Percentiles rank a stretch among this genome's conserved stretches.
These are phyloP conservation scores for Trichomalopsis sarcophagae DNA, from an alignment of 1,140 invertebrate genomes.

Conservation along the genomic window DNA sequence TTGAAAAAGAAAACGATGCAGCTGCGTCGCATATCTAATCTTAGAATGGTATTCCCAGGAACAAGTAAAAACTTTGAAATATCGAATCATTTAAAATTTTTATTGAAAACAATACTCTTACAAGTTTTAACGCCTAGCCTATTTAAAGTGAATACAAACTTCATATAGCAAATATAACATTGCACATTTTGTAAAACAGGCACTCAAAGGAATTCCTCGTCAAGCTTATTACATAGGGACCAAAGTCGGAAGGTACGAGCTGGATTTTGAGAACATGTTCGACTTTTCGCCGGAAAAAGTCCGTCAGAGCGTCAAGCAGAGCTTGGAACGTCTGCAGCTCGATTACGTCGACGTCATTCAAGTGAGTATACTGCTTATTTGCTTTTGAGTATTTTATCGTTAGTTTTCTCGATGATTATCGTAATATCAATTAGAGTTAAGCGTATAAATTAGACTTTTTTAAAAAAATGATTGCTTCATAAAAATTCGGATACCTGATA, in stretches of 20 bases:
- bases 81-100: neutral
- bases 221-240: conserved; percentile 92
- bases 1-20: neutral
- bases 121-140: neutral
- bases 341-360: conserved; percentile 93
- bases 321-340: conserved; percentile 83
- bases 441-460: neutral
- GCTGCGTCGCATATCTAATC: neutral
- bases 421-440: no score
- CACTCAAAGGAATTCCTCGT: conserved; percentile 85
- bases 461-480: neutral
- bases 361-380: conserved; percentile 71
- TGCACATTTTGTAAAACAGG: conserved; percentile 73
- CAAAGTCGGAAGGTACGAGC: conserved; percentile 92
- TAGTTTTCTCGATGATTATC: no score
- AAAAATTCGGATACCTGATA: no score
- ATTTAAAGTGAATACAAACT: neutral
- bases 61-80: neutral
- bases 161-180: conserved; percentile 30
- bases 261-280: conserved; percentile 85
- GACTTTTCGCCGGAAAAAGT: conserved; percentile 89
- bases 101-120: conserved; percentile 20
- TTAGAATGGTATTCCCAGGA: neutral
- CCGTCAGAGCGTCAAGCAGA: conserved; percentile 84
- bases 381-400: neutral